A percentile compares a stretch with the other conserved stretches of the same genome.
Conservation (phyloP, 2,113 vertebrate species). For the Eublepharis macularius region DNA sequence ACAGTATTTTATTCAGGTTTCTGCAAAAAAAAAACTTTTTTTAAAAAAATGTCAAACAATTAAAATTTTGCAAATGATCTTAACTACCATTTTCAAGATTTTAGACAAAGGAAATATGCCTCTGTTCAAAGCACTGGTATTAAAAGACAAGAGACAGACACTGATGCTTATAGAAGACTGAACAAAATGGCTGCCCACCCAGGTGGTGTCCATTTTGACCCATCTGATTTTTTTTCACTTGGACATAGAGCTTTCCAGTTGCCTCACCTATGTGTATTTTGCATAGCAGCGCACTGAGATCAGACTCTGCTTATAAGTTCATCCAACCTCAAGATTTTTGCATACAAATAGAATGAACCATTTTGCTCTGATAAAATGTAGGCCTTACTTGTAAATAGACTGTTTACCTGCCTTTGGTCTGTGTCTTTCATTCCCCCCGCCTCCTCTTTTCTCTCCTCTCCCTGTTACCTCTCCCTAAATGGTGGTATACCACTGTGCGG, state of each 20-base stretch:
- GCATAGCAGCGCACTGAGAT: constrained; percentile 76
- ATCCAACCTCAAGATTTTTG: constrained; percentile 80
- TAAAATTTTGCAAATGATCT: constrained; percentile 81
- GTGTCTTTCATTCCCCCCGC: constrained; percentile 48
- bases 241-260: constrained; percentile 78
- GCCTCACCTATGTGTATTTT: constrained; percentile 79
- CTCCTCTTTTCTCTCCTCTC: background rate
- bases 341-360: constrained; percentile 85
- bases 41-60: constrained; percentile 83
- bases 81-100: constrained; percentile 75
- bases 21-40: constrained; percentile 75
- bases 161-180: constrained; percentile 59
- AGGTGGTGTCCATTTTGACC: constrained; percentile 56
- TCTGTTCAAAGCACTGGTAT: constrained; percentile 80
- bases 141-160: constrained; percentile 66
- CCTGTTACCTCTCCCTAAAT: constrained; percentile 55
- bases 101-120: constrained; percentile 77
- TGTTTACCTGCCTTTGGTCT: constrained; percentile 82
- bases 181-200: constrained; percentile 44
- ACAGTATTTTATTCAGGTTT: constrained; percentile 89
- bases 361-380: constrained; percentile 94
- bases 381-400: constrained; percentile 99
- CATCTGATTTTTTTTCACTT: constrained; percentile 68
- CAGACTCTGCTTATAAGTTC: constrained; percentile 81
- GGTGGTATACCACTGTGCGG: constrained; percentile 74